These are phyloP conservation scores for Nephrotoma flavescens DNA, from an alignment of 2,888 invertebrate species.

Conservation along the genomic window DNA sequence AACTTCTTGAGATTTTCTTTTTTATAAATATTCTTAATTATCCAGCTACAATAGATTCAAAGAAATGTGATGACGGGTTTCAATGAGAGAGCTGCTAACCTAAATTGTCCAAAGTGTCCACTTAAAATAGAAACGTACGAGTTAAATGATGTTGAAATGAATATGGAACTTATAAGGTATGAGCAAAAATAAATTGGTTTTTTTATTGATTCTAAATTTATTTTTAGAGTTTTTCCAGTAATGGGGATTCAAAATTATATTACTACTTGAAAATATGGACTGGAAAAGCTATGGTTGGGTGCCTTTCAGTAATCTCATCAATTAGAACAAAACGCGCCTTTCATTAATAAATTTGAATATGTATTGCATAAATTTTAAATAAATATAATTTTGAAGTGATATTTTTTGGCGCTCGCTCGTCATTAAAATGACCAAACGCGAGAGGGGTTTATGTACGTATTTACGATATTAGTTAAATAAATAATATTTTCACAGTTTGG, in stretches of 20 bases:
- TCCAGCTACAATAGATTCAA: not conserved
- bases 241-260: not conserved
- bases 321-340: too few species aligned
- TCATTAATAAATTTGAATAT: too few species aligned
- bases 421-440: not conserved
- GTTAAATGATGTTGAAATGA: not conserved
- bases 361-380: not conserved
- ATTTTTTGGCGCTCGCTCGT: too few species aligned
- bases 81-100: not conserved
- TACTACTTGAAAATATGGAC: not conserved
- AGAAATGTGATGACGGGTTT: not conserved
- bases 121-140: not conserved
- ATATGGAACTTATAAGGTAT: not conserved
- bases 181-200: not conserved
- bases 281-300: not conserved
- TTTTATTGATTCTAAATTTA: not conserved
- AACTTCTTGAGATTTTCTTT: too few species aligned
- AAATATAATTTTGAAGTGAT: too few species aligned
- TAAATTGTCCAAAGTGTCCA: not conserved
- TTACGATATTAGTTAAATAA: too few species aligned
- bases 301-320: not conserved
- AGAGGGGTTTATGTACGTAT: not conserved
- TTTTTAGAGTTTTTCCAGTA: not conserved
- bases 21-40: too few species aligned
- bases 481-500: too few species aligned